These are phyloP conservation scores for Jaculus jaculus DNA, from an alignment of 2,113 vertebrate genomes.

Conservation along the genomic window DNA sequence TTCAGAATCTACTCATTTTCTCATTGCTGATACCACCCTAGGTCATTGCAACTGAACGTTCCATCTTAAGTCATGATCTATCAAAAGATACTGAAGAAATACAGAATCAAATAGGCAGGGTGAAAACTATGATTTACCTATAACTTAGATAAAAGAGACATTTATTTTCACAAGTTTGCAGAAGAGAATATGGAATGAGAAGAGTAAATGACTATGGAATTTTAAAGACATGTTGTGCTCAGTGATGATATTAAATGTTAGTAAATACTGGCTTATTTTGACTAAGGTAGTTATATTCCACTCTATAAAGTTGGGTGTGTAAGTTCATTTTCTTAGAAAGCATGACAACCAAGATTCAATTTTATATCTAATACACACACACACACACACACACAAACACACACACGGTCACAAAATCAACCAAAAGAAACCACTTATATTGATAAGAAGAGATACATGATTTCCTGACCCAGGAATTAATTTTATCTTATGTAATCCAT, in stretches of 20 bases:
- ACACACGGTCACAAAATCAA: background rate
- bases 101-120: background rate
- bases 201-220: background rate
- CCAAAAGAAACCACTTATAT: background rate
- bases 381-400: background rate
- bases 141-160: background rate
- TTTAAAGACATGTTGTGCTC: conserved; percentile 19
- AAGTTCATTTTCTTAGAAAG: background rate
- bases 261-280: background rate
- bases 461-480: background rate
- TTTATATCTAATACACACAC: background rate
- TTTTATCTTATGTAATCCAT: background rate
- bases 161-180: background rate
- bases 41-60: background rate
- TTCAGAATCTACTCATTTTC: background rate
- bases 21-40: background rate
- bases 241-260: conserved; percentile 33
- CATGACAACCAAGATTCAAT: no score
- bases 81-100: background rate
- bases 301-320: background rate
- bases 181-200: conserved; percentile 1
- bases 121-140: background rate
- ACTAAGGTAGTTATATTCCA: background rate
- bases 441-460: background rate
- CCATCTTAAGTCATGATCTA: background rate